A percentile compares a stretch with the other conserved stretches of the same genome.
These are phyloP conservation scores for Erythrolamprus reginae DNA, from an alignment of 2,113 vertebrate species.

Conservation along the genomic window DNA sequence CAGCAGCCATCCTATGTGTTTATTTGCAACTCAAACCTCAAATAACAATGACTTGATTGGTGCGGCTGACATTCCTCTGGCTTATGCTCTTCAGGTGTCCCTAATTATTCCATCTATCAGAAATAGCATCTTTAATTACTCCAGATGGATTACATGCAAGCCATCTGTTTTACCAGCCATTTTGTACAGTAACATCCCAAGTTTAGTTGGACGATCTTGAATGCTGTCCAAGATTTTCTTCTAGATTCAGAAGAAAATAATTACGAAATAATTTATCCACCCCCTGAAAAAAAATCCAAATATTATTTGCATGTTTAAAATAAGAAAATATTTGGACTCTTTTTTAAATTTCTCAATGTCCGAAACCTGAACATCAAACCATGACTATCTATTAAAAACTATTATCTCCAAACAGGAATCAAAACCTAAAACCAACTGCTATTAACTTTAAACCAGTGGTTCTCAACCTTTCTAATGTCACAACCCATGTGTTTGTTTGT, in stretches of 20 bases:
- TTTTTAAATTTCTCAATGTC: background rate
- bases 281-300: background rate
- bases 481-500: no score
- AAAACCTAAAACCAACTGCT: background rate
- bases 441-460: background rate
- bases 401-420: background rate
- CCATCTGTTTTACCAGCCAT: background rate
- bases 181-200: background rate
- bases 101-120: background rate
- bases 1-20: background rate
- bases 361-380: background rate
- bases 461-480: no score
- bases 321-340: background rate
- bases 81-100: background rate
- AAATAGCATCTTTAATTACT: background rate
- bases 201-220: background rate
- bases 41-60: background rate
- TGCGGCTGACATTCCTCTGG: background rate
- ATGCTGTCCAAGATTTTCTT: background rate
- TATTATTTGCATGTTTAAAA: background rate
- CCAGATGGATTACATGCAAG: background rate
- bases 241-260: background rate
- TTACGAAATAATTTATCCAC: background rate
- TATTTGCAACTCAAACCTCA: background rate
- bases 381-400: background rate